Conservation (phyloP, 2,797 vertebrate genomes). For the Craterocephalus amniculus region DNA sequence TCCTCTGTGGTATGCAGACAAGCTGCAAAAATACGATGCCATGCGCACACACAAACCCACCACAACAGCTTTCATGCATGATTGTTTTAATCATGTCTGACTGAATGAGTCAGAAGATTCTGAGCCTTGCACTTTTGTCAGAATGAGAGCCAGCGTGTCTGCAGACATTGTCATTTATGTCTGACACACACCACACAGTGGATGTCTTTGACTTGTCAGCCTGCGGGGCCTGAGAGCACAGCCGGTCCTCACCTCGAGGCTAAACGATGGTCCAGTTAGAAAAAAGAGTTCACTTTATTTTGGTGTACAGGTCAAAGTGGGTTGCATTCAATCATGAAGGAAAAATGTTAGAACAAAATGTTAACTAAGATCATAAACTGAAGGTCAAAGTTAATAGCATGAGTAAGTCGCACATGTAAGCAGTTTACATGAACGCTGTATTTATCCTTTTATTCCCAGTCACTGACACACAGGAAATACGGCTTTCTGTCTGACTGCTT, state of each 20-base stretch:
- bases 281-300: too few species aligned
- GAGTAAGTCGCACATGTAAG: too few species aligned
- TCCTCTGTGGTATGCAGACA: conserved; percentile 15
- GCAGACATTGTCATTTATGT: conserved; percentile 28
- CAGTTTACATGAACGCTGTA: too few species aligned
- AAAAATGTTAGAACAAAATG: too few species aligned
- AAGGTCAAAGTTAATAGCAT: conserved; percentile 10
- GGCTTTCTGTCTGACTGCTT: conserved; percentile 12
- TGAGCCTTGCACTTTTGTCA: conserved; percentile 25
- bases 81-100: conserved; percentile 17
- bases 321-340: too few species aligned
- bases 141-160: conserved; percentile 34
- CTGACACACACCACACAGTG: conserved; percentile 24
- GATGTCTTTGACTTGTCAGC: conserved; percentile 37
- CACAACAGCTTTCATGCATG: neutral
- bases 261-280: too few species aligned
- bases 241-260: conserved; percentile 20
- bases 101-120: conserved; percentile 18
- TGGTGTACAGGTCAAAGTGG: too few species aligned
- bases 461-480: conserved; percentile 37
- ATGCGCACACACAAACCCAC: conserved; percentile 3
- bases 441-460: conserved; percentile 34
- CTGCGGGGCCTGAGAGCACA: neutral
- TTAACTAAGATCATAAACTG: neutral
- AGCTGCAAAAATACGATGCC: conserved; percentile 4